Conservation (phyloP, 1,140 invertebrate species). For the Asobara japonica region DNA sequence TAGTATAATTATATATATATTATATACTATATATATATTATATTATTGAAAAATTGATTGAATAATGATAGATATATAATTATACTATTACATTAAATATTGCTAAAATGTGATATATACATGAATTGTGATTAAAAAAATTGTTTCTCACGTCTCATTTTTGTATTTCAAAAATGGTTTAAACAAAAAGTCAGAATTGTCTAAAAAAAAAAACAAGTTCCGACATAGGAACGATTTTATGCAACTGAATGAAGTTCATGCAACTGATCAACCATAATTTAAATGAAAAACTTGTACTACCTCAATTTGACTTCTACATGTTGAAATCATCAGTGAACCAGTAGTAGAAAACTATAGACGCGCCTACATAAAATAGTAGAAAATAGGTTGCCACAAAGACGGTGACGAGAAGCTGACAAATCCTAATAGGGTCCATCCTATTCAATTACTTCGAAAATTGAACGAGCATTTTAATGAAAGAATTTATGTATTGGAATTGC, state of each 20-base stretch:
- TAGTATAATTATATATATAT: no score
- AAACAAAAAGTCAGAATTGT: no score
- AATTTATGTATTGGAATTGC: no score
- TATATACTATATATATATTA: no score
- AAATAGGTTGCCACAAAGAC: constrained; percentile 56
- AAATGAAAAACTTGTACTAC: background rate
- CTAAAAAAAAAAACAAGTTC: no score
- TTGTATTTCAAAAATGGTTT: no score
- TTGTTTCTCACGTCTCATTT: no score
- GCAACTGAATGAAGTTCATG: no score
- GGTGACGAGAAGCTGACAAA: constrained; percentile 53
- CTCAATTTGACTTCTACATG: constrained; percentile 22
- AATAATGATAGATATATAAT: no score
- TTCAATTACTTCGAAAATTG: constrained; percentile 7
- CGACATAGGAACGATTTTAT: no score
- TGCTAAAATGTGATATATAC: background rate
- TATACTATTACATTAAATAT: background rate
- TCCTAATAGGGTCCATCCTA: constrained; percentile 51
- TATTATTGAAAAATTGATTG: no score
- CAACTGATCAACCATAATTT: background rate
- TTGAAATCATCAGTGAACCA: constrained; percentile 42
- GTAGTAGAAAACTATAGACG: constrained; percentile 51
- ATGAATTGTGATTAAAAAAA: background rate
- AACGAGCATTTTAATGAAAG: background rate
- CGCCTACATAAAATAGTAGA: constrained; percentile 54